Base-by-base conservation (phyloP, 2,888 invertebrate genomes). In the Pyrrhosoma nymphula region DNA sequence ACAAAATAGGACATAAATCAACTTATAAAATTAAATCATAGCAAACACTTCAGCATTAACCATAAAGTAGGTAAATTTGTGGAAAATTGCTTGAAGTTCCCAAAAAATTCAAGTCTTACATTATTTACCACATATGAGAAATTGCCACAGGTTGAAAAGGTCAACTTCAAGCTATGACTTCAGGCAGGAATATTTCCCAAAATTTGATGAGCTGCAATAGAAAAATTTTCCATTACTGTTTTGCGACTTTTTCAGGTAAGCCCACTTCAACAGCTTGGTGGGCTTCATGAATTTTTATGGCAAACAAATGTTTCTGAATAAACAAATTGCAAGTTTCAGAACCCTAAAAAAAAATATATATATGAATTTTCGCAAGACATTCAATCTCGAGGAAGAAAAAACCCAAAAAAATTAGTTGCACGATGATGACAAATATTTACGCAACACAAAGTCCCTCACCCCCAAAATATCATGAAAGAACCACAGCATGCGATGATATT, bases 131-230 rank as follows among this genome's bases (percentile, higher is more conserved):
- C 47, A 47, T n/a, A n/a, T n/a, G 69, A 93, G 69, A 75, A 93
- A 93, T 93, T 63, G 69, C 75, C 63, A 69, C 93, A 75, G 26
- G 47, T 93, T 75, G 63, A 93, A 14, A 82, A 3, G 26, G 95
- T 95, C 95, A 95, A 60, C 95, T 97, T 98, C 98, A 99, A 97
- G 98, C 98, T 97, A 99, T 99, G 96, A 99, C 99, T 97, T 99
- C 99, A 0, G 99, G 99, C 96, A 99, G 97, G 97, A 99, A 99
- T 47, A 98, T 98, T 97, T 99, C 99, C 99, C 99, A 99, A 97
- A 98, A 98, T 97, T 99, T 98, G 96, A 99, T 98, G 89, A 99
- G 97, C 98, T 99, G 97, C 89, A 97, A 97, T 93, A 95, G 95
- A 96, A 96, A 95, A 75, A 95, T 69, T 47, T 89, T 69, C n/a